Evolutionary conservation across 92 coral and sea anemone species (phyloP), one percentile per base, ranked within the genome.

Genomic region (Palythoa grandis): DNA sequence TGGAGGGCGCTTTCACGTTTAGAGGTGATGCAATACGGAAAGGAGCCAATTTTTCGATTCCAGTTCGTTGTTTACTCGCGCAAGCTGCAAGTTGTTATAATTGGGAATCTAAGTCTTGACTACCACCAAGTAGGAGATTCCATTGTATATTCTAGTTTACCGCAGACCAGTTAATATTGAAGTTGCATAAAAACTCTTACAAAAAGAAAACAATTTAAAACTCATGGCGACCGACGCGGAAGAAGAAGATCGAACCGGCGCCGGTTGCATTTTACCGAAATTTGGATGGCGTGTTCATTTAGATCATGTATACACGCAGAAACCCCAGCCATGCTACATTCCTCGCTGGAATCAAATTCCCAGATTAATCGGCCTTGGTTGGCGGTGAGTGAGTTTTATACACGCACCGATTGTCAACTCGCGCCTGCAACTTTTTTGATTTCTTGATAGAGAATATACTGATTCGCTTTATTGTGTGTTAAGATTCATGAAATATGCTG

Each of bases 341-440:
- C 99, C 99, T 20, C 89, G 99, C 50, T 96, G 99, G 99, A 96
- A 93, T 60, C 99, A 96, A 87, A 91, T 96, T 69, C 99, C 99
- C 10, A 91, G 93, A 82, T 88, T 96, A 57, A 91, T 96, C 65
- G 99, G 99, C 14, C 90, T 96, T 39, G 99, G 98, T 19, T 96
- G 96, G 93, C 90, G 99, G 99, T 96, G 86, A 53, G 85, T 43
- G 40, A 5, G 5, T 7, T 19, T 48, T 52, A 77, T 77, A 17
- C 54, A 48, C 17, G 47, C 56, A 50, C 72, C 5, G 53, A 75
- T 4, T 9, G 25, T 57, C 25, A 57, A 37, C 48, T 38, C 82
- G 25, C 52, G 72, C 79, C 58, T 4, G 8, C 52, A 37, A 74
- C 12, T 76, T 63, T 23, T 61, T 83, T 20, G 11, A 25, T 74